phyloP scores from a whole-genome alignment of 1,140 invertebrate species.

The Diabrotica undecimpunctata region DNA sequence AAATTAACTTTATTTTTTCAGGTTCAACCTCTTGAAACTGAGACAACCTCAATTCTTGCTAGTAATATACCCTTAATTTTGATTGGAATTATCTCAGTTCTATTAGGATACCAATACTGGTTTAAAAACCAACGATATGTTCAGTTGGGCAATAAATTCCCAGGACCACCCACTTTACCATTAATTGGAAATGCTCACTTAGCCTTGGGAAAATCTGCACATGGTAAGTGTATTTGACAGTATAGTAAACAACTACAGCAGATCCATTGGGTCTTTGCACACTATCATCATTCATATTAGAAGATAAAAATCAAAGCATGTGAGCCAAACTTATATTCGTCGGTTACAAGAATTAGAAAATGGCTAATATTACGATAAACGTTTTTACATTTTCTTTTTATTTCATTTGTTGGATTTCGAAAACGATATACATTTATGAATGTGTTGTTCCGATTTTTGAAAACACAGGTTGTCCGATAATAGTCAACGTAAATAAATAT shows the following conservation, averaged over 20 bases:
- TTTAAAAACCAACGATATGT: constrained; percentile 26
- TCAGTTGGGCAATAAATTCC: constrained; percentile 26
- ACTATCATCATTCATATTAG: background rate
- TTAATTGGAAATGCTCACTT: constrained; percentile 26
- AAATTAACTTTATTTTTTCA: background rate
- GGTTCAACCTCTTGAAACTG: background rate
- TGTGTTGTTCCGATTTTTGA: too few relatives aligned
- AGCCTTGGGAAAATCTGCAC: constrained; percentile 20
- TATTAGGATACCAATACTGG: constrained; percentile 26
- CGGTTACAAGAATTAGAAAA: too few relatives aligned
- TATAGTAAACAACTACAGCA: too few relatives aligned
- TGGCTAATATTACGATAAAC: too few relatives aligned
- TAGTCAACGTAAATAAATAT: too few relatives aligned
- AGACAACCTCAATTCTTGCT: background rate
- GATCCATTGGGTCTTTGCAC: background rate
- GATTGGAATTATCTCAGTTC: constrained; percentile 1
- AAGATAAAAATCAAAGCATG: background rate
- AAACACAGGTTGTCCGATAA: too few relatives aligned
- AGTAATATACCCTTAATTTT: background rate
- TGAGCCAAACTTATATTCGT: background rate
- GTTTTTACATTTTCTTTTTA: too few relatives aligned
- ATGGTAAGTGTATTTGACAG: constrained; percentile 7
- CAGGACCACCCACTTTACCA: constrained; percentile 19
- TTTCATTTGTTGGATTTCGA: too few relatives aligned
- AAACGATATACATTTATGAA: too few relatives aligned